These are phyloP conservation scores for Acanthis flammea DNA, from an alignment of 2,797 vertebrate species.

Conservation along the genomic window DNA sequence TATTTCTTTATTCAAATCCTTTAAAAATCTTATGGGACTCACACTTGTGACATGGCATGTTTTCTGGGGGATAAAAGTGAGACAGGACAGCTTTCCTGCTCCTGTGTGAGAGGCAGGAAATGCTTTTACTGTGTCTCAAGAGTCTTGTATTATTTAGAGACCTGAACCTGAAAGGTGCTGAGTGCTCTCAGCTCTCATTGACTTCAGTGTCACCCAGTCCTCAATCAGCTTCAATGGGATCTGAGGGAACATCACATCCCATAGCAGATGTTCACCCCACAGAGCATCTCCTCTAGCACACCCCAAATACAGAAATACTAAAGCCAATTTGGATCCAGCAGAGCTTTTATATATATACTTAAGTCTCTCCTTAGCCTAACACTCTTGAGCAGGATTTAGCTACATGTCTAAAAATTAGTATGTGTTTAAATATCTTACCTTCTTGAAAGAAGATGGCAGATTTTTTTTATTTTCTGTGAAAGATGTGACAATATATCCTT, in stretches of 20 bases:
- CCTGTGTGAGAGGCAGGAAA: background rate
- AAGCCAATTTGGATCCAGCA: background rate
- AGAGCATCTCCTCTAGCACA: background rate
- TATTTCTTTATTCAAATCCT: background rate
- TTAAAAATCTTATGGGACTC: background rate
- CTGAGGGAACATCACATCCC: background rate
- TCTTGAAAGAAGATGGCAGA: background rate
- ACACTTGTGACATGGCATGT: background rate
- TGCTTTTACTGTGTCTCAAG: background rate
- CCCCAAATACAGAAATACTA: background rate
- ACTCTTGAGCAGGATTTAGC: background rate
- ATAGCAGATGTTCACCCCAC: background rate
- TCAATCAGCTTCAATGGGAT: background rate
- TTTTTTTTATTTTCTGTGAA: background rate
- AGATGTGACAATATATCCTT: background rate
- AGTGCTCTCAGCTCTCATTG: conserved; percentile 5
- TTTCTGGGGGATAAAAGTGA: background rate
- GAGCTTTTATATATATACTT: background rate
- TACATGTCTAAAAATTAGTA: background rate
- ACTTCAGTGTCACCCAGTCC: background rate
- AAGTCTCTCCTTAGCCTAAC: background rate
- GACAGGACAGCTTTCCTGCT: background rate
- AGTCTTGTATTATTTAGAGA: conserved; percentile 24
- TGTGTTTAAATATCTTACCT: background rate
- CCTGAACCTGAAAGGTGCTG: conserved; percentile 47